Conservation (phyloP, 2,888 invertebrate species). For the Drosophila lutescens region DNA sequence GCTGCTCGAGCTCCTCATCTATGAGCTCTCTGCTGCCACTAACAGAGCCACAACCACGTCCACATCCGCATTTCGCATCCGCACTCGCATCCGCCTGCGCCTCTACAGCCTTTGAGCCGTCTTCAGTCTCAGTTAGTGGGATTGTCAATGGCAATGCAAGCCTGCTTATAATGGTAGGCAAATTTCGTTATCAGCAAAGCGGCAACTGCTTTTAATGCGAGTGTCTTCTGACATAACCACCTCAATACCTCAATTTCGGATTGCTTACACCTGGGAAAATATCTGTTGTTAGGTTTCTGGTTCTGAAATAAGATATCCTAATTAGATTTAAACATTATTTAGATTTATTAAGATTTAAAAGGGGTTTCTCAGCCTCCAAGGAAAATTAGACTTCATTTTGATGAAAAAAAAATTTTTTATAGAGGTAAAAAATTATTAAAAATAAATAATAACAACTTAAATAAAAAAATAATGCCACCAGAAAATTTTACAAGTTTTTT, state of each 20-base stretch:
- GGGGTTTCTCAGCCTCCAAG: too few relatives aligned
- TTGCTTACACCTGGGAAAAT: neutral
- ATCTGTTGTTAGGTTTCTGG: too few relatives aligned
- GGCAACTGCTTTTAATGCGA: slow-evolving; percentile 71
- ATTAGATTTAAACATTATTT: too few relatives aligned
- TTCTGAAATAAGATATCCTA: too few relatives aligned
- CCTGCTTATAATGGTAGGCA: slow-evolving; percentile 77
- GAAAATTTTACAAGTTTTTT: too few relatives aligned
- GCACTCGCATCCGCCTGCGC: slow-evolving; percentile 1
- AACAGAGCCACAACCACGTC: slow-evolving; percentile 38
- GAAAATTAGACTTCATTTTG: too few relatives aligned
- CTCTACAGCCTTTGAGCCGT: slow-evolving; percentile 3
- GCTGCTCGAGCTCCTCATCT: slow-evolving; percentile 52
- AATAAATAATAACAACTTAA: too few relatives aligned
- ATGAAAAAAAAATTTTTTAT: too few relatives aligned
- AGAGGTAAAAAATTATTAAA: too few relatives aligned
- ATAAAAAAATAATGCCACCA: too few relatives aligned
- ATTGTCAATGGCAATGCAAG: slow-evolving; percentile 41
- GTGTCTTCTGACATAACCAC: slow-evolving; percentile 16
- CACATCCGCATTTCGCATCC: slow-evolving; percentile 10
- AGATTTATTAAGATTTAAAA: too few relatives aligned
- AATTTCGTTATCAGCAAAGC: slow-evolving; percentile 77
- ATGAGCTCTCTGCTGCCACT: slow-evolving; percentile 53
- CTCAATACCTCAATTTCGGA: slow-evolving; percentile 1
- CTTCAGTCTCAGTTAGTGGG: slow-evolving; percentile 29